phyloP scores from a whole-genome alignment of 2,113 vertebrate species.

The Carassius carassius region DNA sequence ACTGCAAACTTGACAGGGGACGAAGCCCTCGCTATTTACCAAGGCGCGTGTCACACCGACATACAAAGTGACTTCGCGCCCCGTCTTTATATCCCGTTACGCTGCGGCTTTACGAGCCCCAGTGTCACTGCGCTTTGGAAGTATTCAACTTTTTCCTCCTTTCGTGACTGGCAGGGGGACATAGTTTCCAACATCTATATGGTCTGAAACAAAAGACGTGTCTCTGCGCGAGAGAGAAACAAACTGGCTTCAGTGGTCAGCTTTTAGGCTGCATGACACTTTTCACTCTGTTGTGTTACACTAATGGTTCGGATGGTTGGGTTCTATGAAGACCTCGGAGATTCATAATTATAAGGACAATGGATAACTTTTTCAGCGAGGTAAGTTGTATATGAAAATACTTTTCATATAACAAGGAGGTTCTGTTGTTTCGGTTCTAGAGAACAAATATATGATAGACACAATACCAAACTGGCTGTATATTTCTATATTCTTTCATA shows the following conservation, averaged over 20 bases:
- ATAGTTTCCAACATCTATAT: slow-evolving; percentile 50
- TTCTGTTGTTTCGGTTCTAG: background rate
- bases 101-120: background rate
- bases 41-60: slow-evolving; percentile 47
- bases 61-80: slow-evolving; percentile 23
- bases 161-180: background rate
- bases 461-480: background rate
- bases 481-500: too few relatives aligned
- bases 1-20: slow-evolving; percentile 59
- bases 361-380: slow-evolving; percentile 87
- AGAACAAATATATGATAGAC: background rate
- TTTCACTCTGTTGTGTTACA: background rate
- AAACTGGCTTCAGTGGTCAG: background rate
- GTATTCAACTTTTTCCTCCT: background rate
- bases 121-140: background rate
- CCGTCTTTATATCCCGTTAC: background rate
- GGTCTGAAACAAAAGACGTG: slow-evolving; percentile 65
- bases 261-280: slow-evolving; percentile 4
- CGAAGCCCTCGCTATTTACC: slow-evolving; percentile 35
- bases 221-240: slow-evolving; percentile 19
- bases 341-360: slow-evolving; percentile 65
- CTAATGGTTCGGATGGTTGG: slow-evolving; percentile 62
- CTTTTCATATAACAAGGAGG: background rate
- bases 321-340: slow-evolving; percentile 54
- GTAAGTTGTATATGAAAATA: slow-evolving; percentile 68